Conservation (phyloP, 2,888 invertebrate species). For the Hydroisotoma schaefferi region DNA sequence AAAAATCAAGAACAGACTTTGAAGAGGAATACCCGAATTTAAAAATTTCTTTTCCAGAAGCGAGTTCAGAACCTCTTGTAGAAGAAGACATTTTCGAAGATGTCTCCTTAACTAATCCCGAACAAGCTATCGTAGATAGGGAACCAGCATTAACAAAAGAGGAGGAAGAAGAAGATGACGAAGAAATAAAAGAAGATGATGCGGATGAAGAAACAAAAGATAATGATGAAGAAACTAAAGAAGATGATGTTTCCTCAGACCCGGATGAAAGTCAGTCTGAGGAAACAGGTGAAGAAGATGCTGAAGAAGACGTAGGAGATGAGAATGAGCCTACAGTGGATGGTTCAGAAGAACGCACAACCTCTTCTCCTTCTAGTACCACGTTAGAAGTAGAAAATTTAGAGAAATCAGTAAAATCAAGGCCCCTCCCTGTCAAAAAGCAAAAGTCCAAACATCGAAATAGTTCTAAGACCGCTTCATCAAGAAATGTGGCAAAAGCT, state of each 20-base stretch:
- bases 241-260: constrained; percentile 24
- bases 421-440: background rate
- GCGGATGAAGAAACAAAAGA: constrained; percentile 16
- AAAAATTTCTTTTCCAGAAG: no score
- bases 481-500: constrained; percentile 30
- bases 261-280: background rate
- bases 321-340: no score
- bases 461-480: constrained; percentile 7
- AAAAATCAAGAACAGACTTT: no score
- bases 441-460: background rate
- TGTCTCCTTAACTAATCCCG: background rate
- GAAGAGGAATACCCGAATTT: no score
- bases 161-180: constrained; percentile 12
- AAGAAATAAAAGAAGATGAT: constrained; percentile 31
- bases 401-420: background rate
- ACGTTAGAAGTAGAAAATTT: background rate
- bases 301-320: no score
- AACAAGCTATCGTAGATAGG: constrained; percentile 14
- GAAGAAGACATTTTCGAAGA: no score
- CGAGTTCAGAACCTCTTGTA: no score
- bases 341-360: no score
- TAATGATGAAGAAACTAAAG: constrained; percentile 42
- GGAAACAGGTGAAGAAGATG: no score
- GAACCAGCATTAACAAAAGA: constrained; percentile 18
- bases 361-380: no score